These are phyloP conservation scores for Papilio machaon DNA, from an alignment of 1,140 invertebrate genomes.

Conservation along the genomic window DNA sequence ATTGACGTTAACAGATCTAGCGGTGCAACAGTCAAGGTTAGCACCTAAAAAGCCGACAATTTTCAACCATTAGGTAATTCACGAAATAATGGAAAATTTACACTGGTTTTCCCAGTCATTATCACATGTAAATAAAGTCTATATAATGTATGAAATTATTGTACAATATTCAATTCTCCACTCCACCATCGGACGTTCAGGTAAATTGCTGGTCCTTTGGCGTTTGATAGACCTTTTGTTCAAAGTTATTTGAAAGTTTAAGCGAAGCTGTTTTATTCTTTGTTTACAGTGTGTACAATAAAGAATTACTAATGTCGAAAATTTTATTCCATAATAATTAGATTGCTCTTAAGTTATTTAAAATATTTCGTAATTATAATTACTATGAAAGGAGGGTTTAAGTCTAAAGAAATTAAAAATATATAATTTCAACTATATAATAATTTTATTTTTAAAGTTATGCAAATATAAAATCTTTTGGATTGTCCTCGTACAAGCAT, in stretches of 20 bases:
- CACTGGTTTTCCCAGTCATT: background rate
- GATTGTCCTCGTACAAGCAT: slow-evolving; percentile 63
- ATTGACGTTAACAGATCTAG: background rate
- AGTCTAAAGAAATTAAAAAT: no score
- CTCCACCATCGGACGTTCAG: background rate
- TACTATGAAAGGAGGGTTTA: no score
- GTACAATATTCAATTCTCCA: background rate
- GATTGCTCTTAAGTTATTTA: no score
- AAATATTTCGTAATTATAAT: no score
- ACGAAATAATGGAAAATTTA: slow-evolving; percentile 15
- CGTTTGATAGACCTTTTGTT: no score
- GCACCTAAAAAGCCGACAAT: background rate
- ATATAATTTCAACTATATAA: background rate
- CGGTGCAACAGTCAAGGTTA: slow-evolving; percentile 31
- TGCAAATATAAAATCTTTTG: slow-evolving; percentile 60
- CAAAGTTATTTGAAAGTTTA: no score
- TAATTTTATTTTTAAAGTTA: slow-evolving; percentile 42
- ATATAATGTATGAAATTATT: background rate
- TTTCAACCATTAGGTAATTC: slow-evolving; percentile 16
- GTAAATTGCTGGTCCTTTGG: background rate
- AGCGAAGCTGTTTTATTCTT: no score
- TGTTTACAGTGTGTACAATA: background rate
- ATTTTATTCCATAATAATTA: no score
- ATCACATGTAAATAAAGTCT: background rate
- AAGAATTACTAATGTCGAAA: background rate